Evolutionary conservation across 2,797 vertebrate species (phyloP).

Genomic region (Sylvilagus floridanus): DNA sequence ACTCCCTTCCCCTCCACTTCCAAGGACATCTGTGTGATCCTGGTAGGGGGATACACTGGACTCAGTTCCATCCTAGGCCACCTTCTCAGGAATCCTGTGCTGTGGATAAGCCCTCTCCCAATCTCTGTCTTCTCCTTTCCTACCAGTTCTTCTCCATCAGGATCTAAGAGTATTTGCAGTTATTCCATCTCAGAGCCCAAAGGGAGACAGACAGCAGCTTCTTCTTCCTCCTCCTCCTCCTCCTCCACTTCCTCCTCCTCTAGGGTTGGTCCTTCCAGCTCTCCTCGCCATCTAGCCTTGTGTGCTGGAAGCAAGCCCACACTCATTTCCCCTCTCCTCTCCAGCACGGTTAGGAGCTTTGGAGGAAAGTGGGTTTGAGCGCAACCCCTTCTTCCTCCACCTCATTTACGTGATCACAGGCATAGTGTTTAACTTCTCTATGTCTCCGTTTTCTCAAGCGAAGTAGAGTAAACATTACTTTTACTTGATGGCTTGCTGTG

Average conservation of each 20-base stretch:
- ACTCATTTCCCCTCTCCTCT: not conserved
- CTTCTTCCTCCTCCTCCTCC: not conserved
- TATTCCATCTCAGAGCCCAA: not conserved
- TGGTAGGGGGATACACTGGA: too few relatives aligned
- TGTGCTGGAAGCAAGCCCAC: not conserved
- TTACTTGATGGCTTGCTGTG: not conserved
- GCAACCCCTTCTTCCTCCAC: not conserved
- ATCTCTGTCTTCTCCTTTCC: not conserved
- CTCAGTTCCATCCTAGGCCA: not conserved
- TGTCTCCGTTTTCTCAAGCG: not conserved
- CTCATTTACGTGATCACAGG: not conserved
- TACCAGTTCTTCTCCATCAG: not conserved
- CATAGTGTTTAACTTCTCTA: not conserved
- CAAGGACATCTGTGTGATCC: not conserved
- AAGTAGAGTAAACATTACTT: not conserved
- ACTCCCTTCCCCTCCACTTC: too few relatives aligned
- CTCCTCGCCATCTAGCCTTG: not conserved
- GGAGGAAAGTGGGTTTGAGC: not conserved
- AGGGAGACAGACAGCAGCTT: not conserved
- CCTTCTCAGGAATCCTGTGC: not conserved
- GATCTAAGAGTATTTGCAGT: not conserved
- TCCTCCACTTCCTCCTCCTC: not conserved
- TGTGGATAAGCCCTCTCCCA: not conserved
- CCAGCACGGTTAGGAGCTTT: not conserved
- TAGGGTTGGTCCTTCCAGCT: not conserved